Base-by-base conservation (phyloP, 2,797 vertebrate species). In the Danio albolineatus region DNA sequence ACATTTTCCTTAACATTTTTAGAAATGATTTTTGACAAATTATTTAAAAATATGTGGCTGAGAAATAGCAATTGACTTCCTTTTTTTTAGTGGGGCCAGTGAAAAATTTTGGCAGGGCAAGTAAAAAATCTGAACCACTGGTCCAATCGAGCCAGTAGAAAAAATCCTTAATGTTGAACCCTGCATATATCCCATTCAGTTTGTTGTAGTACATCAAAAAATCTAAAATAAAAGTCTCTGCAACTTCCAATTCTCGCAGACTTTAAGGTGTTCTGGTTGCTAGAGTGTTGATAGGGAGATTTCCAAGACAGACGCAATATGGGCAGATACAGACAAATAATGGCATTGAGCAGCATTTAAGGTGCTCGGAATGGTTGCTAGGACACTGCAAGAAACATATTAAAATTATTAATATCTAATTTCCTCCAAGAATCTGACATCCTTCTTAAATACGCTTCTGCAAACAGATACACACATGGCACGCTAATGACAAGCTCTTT, bases 401-500 rank as follows among this genome's bases (percentile, higher is more conserved):
- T 39, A 46, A 4, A 38, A 57, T 54, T n/a, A 36, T 56, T 43
- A 44, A 56, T 16, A 44, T 46, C 53, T 56, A 57, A 73, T 21
- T 6, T 19, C 10, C 41, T 21, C 39, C 28, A 16, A 64, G 38
- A 16, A 57, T 57, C 64, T 17, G 14, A 39, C 49, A 28, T 43
- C 38, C 67, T 77, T 70, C 65, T 66, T n/a, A 9, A n/a, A 70
- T 36, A 38, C 39, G n/a, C 17, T 44, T 28, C 5, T 65, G 17
- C 46, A 60, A 36, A 78, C 67, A 62, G 36, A 44, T 41, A 76
- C 43, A 43, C 10, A 64, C 54, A 79, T 13, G 53, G 13, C 61
- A 53, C 46, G 65, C 16, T n/a, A 66, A 72, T 17, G 13, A 46
- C 49, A 74, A 48, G 73, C 46, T 64, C 61, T 69, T 73, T 72